Evolutionary conservation across 2,888 invertebrate genomes (phyloP).

Genomic region (Phoenoteleia sp.): DNA sequence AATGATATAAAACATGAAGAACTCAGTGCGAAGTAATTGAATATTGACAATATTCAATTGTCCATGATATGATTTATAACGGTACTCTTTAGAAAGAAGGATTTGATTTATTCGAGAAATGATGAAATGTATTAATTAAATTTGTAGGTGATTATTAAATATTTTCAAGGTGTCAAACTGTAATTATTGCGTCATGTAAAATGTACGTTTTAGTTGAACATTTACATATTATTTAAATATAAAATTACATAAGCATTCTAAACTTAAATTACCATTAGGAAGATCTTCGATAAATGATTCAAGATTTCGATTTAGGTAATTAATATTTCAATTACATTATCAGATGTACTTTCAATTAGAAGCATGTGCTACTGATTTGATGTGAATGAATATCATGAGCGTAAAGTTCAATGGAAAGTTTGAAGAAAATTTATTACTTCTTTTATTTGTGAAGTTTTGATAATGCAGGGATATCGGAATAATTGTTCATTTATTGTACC

Average conservation of each 20-base stretch:
- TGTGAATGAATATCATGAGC: background rate
- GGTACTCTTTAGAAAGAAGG: background rate
- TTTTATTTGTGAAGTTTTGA: background rate
- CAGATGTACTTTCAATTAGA: background rate
- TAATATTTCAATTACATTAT: background rate
- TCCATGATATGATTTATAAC: background rate
- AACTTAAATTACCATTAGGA: background rate
- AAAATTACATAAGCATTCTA: background rate
- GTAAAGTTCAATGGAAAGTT: background rate
- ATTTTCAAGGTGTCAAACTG: too few relatives aligned
- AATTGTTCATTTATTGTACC: background rate
- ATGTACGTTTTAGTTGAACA: too few relatives aligned
- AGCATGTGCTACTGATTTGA: background rate
- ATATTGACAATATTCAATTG: conserved; percentile 8
- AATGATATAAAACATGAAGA: background rate
- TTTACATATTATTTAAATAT: too few relatives aligned
- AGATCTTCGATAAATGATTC: background rate
- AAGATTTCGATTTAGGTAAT: background rate
- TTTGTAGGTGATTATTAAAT: too few relatives aligned
- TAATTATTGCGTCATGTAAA: too few relatives aligned
- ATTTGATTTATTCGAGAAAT: background rate
- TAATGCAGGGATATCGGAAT: background rate
- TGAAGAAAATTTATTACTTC: background rate
- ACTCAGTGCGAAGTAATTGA: conserved; percentile 19
- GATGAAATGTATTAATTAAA: too few relatives aligned